phyloP scores from a whole-genome alignment of 2,888 invertebrate genomes.

The Apamea sordens region DNA sequence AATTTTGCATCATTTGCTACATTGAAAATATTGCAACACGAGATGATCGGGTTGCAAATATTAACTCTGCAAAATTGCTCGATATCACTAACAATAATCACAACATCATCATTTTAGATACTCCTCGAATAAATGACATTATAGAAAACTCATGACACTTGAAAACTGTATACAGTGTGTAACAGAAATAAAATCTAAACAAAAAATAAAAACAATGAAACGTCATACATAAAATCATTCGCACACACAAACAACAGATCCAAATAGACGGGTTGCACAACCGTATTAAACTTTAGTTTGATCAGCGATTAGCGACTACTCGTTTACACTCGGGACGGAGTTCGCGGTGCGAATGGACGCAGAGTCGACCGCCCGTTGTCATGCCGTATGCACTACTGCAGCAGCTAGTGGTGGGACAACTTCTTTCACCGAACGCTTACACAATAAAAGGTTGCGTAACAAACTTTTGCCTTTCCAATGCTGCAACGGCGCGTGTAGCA shows the following conservation, averaged over 20 bases:
- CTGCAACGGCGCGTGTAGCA: constrained; percentile 78
- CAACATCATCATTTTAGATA: constrained; percentile 7
- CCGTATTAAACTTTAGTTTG: constrained; percentile 58
- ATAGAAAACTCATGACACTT: constrained; percentile 45
- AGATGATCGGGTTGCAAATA: constrained; percentile 26
- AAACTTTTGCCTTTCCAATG: constrained; percentile 85
- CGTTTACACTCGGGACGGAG: constrained; percentile 54
- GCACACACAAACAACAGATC: constrained; percentile 61
- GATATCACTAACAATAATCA: constrained; percentile 2
- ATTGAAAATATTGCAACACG: constrained; percentile 32
- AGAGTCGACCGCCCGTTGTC: constrained; percentile 76
- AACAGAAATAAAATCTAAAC: constrained; percentile 42
- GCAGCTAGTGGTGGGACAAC: constrained; percentile 73
- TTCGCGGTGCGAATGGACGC: constrained; percentile 65
- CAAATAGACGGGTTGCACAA: constrained; percentile 63
- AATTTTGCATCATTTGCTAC: constrained; percentile 39
- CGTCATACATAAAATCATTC: constrained; percentile 64
- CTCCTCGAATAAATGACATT: constrained; percentile 1
- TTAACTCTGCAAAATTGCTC: constrained; percentile 10
- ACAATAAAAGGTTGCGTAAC: constrained; percentile 85
- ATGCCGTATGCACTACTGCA: constrained; percentile 83
- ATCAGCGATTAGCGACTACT: constrained; percentile 52
- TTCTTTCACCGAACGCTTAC: constrained; percentile 86
- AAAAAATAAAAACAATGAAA: constrained; percentile 30
- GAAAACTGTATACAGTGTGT: constrained; percentile 25